These are phyloP conservation scores for Heliconius charithonia DNA, from an alignment of 2,888 invertebrate species.

Conservation along the genomic window DNA sequence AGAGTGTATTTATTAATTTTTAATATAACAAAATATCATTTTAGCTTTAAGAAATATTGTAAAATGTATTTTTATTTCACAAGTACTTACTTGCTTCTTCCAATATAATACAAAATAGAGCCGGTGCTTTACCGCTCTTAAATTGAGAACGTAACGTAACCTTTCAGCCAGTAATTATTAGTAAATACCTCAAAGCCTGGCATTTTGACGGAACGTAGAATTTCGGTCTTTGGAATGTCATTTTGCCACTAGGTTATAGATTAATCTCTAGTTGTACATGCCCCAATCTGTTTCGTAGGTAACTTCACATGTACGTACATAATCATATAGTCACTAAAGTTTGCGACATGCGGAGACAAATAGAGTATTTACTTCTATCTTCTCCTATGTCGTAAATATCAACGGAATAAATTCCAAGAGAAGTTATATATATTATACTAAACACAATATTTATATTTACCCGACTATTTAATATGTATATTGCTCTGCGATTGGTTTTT, in stretches of 20 bases:
- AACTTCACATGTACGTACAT: neutral
- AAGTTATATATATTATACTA: no score
- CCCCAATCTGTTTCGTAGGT: neutral
- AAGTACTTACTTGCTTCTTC: neutral
- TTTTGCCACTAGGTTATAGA: neutral
- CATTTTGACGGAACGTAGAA: constrained; percentile 18
- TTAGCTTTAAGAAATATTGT: neutral
- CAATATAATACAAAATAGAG: neutral
- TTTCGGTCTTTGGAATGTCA: neutral
- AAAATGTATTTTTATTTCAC: neutral
- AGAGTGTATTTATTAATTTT: neutral
- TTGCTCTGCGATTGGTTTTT: no score
- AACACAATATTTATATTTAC: no score
- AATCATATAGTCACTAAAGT: no score
- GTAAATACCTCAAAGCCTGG: constrained; percentile 2
- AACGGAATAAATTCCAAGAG: no score
- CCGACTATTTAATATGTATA: no score
- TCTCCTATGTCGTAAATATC: no score
- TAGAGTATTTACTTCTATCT: neutral
- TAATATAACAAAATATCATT: neutral
- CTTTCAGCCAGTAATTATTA: constrained; percentile 3
- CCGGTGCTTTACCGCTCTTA: neutral
- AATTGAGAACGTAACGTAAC: neutral
- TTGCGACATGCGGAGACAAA: neutral
- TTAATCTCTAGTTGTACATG: neutral